Evolutionary conservation across 2,113 vertebrate genomes (phyloP).

Genomic region (Talpa occidentalis): DNA sequence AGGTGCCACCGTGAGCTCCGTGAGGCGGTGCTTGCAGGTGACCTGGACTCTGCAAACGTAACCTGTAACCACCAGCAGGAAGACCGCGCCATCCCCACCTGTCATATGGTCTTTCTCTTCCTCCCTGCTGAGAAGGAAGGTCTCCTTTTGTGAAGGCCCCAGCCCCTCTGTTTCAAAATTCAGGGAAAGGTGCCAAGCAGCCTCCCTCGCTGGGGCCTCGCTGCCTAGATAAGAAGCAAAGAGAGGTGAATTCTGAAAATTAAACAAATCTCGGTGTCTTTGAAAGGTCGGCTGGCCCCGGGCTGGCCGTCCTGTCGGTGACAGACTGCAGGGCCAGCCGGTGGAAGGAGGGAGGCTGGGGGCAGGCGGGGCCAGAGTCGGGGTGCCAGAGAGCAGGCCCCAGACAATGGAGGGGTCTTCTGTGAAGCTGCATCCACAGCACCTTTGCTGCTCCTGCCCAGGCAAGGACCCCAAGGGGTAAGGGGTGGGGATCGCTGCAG

Average conservation of each 20-base stretch:
- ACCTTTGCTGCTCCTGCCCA: fast-evolving
- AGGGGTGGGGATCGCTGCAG: fast-evolving
- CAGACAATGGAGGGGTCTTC: background rate
- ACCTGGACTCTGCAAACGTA: background rate
- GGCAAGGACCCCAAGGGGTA: no score
- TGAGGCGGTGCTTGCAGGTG: fast-evolving
- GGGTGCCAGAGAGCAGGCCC: background rate
- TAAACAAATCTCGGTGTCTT: slow-evolving; percentile 72
- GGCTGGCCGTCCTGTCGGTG: background rate
- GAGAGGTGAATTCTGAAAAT: slow-evolving; percentile 73
- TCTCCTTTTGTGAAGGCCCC: background rate
- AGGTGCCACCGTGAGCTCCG: background rate
- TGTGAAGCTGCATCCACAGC: fast-evolving
- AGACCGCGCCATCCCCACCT: background rate
- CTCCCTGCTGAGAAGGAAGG: background rate
- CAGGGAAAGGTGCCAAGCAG: slow-evolving; percentile 60
- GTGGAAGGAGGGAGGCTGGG: background rate
- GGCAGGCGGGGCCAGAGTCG: background rate
- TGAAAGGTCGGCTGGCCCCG: slow-evolving; percentile 45
- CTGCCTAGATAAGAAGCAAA: slow-evolving; percentile 65
- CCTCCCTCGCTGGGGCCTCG: slow-evolving; percentile 18
- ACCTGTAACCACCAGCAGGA: background rate
- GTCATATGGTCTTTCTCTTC: background rate
- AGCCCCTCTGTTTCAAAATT: slow-evolving; percentile 48
- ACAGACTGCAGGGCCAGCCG: background rate